Evolutionary conservation across 1,140 invertebrate genomes (phyloP), one percentile per base, ranked within the genome.

Genomic region (Bombus consobrinus): DNA sequence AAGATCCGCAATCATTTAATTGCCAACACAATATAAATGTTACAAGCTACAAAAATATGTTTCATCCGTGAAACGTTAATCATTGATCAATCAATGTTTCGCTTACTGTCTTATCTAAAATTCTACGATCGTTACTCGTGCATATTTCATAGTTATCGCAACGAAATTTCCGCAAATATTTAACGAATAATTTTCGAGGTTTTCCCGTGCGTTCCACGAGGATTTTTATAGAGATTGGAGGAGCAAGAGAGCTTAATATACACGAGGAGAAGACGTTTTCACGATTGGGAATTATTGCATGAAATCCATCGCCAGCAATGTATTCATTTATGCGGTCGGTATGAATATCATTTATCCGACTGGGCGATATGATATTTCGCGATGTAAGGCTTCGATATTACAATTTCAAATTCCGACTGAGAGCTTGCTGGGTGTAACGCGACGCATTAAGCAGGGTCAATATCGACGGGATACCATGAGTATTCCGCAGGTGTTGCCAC

Each of bases 401-500:
- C 84, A 81, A 81, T 85, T 85, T 85, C 84, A 85, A 85, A 85
- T 85, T 71, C 25, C 41, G 47, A 25, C n/a, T 12, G 78, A 68
- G 83, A 66, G 71, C 32, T 66, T 37, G 2, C 5, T 22, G n/a
- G 59, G 32, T 66, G 82, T 78, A 79, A 79, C 64, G 64, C 66
- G 78, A 43, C 77, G 79, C 84, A 75, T 85, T 85, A 85, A 85
- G 53, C 47, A 75, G 62, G 84, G 78, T 75, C 84, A 85, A 85
- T 81, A 81, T 81, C 15, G 32, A 34, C 39, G 6, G 53, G 37
- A 68, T 53, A 72, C 77, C 77, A 80, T 47, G 83, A 62, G 76
- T 80, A 72, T 72, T 80, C 76, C 76, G 68, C 76, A 85, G 68
- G 83, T 85, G 77, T 80, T 72, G n/a, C 57, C 53, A 13, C 37